These are phyloP conservation scores for Nymphalis polychloros DNA, from an alignment of 2,888 invertebrate genomes.

Conservation along the genomic window DNA sequence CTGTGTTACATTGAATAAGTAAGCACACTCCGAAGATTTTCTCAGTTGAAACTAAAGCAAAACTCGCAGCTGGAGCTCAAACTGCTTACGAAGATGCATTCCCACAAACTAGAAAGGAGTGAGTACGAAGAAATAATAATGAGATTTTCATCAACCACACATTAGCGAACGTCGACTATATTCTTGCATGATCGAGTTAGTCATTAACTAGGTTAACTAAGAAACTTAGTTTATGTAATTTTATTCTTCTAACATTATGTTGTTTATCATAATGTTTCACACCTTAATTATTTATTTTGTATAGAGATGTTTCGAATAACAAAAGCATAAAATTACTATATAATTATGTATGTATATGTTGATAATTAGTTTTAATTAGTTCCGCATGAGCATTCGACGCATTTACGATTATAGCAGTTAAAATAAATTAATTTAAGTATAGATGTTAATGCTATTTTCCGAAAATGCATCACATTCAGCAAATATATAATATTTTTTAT, in stretches of 20 bases:
- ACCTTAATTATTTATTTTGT: too few species aligned
- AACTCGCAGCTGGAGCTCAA: constrained; percentile 23
- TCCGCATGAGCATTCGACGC: neutral
- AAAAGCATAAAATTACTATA: too few species aligned
- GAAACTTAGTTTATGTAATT: neutral
- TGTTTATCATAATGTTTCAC: too few species aligned
- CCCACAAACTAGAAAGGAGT: constrained; percentile 18
- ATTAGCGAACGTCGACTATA: neutral
- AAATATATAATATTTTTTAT: too few species aligned
- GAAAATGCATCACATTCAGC: neutral
- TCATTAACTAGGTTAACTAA: constrained; percentile 4
- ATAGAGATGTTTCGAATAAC: too few species aligned
- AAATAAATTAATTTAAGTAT: constrained; percentile 3
- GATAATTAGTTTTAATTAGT: constrained; percentile 4
- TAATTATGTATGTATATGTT: neutral
- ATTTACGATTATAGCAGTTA: neutral
- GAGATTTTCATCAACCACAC: constrained; percentile 15
- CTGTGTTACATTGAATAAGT: constrained; percentile 24
- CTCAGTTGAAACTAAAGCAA: constrained; percentile 26
- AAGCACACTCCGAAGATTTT: constrained; percentile 21
- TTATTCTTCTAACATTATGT: too few species aligned
- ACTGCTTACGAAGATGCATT: constrained; percentile 26
- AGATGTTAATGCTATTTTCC: neutral
- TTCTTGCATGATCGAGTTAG: constrained; percentile 14
- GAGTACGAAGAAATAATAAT: constrained; percentile 26